These are phyloP conservation scores for Hymenopus coronatus DNA, from an alignment of 2,888 invertebrate genomes.

Conservation along the genomic window DNA sequence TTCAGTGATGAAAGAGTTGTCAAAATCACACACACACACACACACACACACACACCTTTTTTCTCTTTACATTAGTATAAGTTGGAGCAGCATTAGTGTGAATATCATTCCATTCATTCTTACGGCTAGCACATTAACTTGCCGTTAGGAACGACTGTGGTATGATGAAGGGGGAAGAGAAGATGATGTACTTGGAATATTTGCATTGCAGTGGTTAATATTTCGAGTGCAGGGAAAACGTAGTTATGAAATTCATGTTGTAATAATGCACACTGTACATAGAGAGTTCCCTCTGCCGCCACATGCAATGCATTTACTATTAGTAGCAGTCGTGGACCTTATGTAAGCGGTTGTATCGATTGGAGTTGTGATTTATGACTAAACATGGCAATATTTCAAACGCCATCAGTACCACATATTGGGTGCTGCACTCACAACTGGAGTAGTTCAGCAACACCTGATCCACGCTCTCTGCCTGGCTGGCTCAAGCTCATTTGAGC, in stretches of 20 bases:
- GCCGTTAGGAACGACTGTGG: too few species aligned
- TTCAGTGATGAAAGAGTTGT: too few species aligned
- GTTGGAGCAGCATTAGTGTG: too few species aligned
- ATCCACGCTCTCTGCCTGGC: background rate
- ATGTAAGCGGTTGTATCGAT: slow-evolving; percentile 5
- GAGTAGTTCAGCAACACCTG: background rate
- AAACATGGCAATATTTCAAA: slow-evolving; percentile 13
- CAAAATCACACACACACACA: too few species aligned
- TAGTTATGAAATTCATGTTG: background rate
- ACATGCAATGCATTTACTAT: slow-evolving; percentile 11
- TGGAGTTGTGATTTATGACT: slow-evolving; percentile 16
- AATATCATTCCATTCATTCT: too few species aligned
- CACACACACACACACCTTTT: too few species aligned
- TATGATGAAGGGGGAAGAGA: background rate
- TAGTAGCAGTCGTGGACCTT: background rate
- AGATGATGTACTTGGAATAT: background rate
- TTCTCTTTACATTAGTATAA: too few species aligned
- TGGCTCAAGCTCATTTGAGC: too few species aligned
- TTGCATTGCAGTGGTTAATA: background rate
- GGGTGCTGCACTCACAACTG: background rate
- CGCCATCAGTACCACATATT: background rate
- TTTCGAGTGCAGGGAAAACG: background rate
- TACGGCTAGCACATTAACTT: too few species aligned
- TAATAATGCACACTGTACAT: background rate
- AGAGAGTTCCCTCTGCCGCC: background rate